Evolutionary conservation across 1,140 invertebrate species (phyloP).

Genomic region (Brachionus koreanus): DNA sequence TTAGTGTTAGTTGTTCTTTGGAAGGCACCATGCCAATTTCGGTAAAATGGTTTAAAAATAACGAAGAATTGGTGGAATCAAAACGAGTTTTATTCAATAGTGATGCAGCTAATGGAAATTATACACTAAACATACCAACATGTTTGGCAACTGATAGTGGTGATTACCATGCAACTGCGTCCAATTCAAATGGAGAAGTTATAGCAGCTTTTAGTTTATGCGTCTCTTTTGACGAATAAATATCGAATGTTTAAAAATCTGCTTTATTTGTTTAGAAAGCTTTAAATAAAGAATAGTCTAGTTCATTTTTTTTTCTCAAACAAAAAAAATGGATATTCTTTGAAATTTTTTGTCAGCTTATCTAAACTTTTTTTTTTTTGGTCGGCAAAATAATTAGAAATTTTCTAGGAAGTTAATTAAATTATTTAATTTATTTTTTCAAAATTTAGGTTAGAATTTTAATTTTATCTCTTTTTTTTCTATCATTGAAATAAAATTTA

Average conservation of each 20-base stretch:
- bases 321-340: not conserved
- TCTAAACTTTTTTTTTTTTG: not conserved
- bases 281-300: not conserved
- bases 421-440: constrained; percentile 1
- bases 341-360: not conserved
- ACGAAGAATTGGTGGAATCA: not conserved
- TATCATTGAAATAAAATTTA: not conserved
- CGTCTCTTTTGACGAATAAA: constrained; percentile 30
- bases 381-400: not conserved
- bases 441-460: not conserved
- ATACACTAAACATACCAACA: not conserved
- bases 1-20: constrained; percentile 1
- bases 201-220: constrained; percentile 41
- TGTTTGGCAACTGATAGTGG: constrained; percentile 38
- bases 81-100: not conserved
- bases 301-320: not conserved
- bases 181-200: constrained; percentile 43
- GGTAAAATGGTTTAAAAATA: constrained; percentile 39
- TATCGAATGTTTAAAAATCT: not conserved
- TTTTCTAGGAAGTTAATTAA: not conserved
- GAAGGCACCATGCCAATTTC: constrained; percentile 25
- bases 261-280: not conserved
- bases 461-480: not conserved
- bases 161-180: not conserved
- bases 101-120: not conserved